Base-by-base conservation (phyloP, 2,797 vertebrate species). In the Valencia hispanica region DNA sequence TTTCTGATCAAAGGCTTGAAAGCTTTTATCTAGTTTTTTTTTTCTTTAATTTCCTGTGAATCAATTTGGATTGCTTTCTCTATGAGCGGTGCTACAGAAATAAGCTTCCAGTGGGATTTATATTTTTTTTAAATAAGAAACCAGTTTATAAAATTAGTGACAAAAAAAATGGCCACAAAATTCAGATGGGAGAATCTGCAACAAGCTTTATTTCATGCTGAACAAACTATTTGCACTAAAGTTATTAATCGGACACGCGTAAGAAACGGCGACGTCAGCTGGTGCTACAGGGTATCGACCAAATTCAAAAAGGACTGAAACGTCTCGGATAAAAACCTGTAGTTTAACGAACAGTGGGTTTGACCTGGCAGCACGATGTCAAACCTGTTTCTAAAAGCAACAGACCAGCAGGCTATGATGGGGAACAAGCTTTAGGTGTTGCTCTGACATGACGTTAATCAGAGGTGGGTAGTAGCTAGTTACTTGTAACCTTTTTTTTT, bases 261-360 rank as follows among this genome's bases (percentile, higher is more conserved):
- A n/a, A 32, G 25, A n/a, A 57, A 72, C 70, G 30, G 36, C 36
- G 51, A 10, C 51, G 25, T 27, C 70, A 57, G 70, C 70, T 43
- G 70, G 36, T 4, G 22, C 6, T 30, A 30, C n/a, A 27, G 53
- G 5, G 53, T 57, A n/a, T 57, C n/a, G n/a, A 9, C 10, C 43
- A 30, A 15, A 57, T 30, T 27, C 14, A 57, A 11, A 11, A 57
- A 27, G 5, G 15, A 57, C 53, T 15, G 0, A 27, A 27, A 57
- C 5, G 53, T 55, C 27, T 27, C 53, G 27, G n/a, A 57, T 30
- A 57, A 57, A 30, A 5, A 30, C 27, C 12, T 30, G 11, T 15
- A 57, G n/a, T 57, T 30, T n/a, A 30, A 14, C 15, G 53, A 30
- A 1, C 5, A 27, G 51, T 22, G 25, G 25, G 8, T 53, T 53